Percentiles rank a stretch among this genome's conserved stretches.
phyloP scores from a whole-genome alignment of 2,797 vertebrate genomes.

The Coregonus sp. region DNA sequence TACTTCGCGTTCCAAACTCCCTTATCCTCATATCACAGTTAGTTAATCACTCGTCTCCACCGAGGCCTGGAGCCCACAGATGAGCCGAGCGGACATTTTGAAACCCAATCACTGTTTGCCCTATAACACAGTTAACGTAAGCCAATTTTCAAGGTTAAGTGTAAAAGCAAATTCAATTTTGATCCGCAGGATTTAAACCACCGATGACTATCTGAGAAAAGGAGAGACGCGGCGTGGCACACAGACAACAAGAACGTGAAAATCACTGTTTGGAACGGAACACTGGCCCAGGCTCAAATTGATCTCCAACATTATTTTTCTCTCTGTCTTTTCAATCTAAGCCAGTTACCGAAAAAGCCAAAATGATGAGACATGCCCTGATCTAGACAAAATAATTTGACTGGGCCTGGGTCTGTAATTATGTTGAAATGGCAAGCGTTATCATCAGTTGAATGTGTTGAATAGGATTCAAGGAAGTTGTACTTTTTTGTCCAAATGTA shows the following conservation, averaged over 20 bases:
- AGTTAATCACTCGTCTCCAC: slow-evolving; percentile 12
- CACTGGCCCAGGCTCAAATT: background rate
- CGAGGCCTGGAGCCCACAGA: background rate
- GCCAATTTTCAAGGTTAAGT: slow-evolving; percentile 22
- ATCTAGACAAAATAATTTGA: slow-evolving; percentile 42
- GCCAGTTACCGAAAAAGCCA: slow-evolving; percentile 18
- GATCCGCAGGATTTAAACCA: slow-evolving; percentile 26
- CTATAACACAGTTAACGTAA: background rate
- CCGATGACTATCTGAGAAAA: slow-evolving; percentile 27
- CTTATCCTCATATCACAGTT: slow-evolving; percentile 10
- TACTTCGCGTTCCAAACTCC: slow-evolving; percentile 7
- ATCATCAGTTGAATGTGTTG: slow-evolving; percentile 24
- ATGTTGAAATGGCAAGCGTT: background rate
- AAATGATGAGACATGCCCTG: slow-evolving; percentile 18
- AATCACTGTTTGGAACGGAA: too few species aligned
- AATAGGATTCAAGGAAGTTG: background rate
- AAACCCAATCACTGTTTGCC: slow-evolving; percentile 4
- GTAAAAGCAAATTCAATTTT: slow-evolving; percentile 13
- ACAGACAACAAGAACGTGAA: slow-evolving; percentile 2
- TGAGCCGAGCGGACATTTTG: slow-evolving; percentile 1
- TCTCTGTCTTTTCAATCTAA: background rate
- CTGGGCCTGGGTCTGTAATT: slow-evolving; percentile 21
- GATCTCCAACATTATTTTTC: background rate
- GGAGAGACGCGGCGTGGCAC: background rate
- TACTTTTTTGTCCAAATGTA: slow-evolving; percentile 10